A percentile compares a stretch with the other conserved stretches of the same genome.
These are phyloP conservation scores for Drosophila yakuba DNA, from an alignment of 1,140 invertebrate genomes.

Conservation along the genomic window DNA sequence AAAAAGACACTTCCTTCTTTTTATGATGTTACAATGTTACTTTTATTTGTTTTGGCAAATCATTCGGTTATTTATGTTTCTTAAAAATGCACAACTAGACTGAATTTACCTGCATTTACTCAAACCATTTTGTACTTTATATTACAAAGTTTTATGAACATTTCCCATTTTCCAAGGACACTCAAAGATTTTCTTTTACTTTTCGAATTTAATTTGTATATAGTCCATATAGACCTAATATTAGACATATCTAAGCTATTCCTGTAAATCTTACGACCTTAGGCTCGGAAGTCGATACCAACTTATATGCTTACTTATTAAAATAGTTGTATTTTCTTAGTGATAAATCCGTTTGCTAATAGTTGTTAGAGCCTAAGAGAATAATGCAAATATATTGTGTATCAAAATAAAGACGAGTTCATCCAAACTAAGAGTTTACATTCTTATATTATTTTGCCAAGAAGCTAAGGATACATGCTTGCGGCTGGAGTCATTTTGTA, in stretches of 20 bases:
- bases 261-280: slow-evolving; percentile 53
- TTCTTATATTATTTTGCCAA: background rate
- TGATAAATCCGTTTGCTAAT: slow-evolving; percentile 49
- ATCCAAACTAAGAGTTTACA: background rate
- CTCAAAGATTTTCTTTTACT: slow-evolving; percentile 10
- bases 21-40: background rate
- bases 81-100: slow-evolving; percentile 2
- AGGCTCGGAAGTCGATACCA: slow-evolving; percentile 34
- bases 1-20: background rate
- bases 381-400: slow-evolving; percentile 16
- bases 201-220: slow-evolving; percentile 49
- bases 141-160: background rate
- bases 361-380: slow-evolving; percentile 32
- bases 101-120: background rate
- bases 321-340: slow-evolving; percentile 31
- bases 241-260: slow-evolving; percentile 31
- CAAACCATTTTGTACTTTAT: background rate
- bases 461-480: background rate
- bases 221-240: slow-evolving; percentile 26
- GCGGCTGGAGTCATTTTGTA: too few species aligned
- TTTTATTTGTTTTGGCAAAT: background rate
- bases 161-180: slow-evolving; percentile 18
- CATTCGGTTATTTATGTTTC: too few species aligned
- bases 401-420: slow-evolving; percentile 31
- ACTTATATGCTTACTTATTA: slow-evolving; percentile 25